Evolutionary conservation across 2,113 vertebrate genomes (phyloP).

Genomic region (Podarcis muralis): DNA sequence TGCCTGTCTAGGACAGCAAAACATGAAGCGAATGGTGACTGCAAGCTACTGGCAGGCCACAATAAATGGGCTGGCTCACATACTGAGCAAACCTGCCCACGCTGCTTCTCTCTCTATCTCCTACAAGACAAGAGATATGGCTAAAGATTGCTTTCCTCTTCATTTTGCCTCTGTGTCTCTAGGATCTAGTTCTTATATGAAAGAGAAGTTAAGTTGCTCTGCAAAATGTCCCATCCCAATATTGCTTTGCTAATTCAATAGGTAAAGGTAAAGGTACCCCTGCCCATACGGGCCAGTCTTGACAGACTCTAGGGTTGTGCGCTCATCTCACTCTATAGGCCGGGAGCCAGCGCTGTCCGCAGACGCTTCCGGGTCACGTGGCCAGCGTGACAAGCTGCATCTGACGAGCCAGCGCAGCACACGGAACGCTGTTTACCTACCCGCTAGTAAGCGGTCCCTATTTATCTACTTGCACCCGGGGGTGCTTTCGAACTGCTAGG

Average conservation of each 20-base stretch:
- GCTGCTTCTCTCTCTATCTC: neutral
- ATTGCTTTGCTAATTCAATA: constrained; percentile 16
- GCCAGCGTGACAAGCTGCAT: too few species aligned
- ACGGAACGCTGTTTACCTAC: too few species aligned
- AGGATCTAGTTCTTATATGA: constrained; percentile 25
- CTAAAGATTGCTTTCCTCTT: rapidly evolving
- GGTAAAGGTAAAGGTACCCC: too few species aligned
- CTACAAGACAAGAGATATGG: neutral
- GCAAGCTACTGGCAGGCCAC: neutral
- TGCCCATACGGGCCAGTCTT: too few species aligned
- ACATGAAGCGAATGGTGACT: neutral
- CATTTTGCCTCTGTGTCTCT: neutral
- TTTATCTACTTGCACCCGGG: too few species aligned
- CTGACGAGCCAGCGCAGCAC: too few species aligned
- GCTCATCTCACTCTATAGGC: too few species aligned
- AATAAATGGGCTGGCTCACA: neutral
- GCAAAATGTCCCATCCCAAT: neutral
- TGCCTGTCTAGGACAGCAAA: neutral
- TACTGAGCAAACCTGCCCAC: neutral
- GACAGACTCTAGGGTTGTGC: too few species aligned
- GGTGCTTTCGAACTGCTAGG: too few species aligned
- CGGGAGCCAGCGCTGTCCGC: too few species aligned
- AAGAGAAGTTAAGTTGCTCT: neutral
- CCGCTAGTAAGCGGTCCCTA: too few species aligned
- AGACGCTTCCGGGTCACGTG: too few species aligned